Base-by-base conservation (phyloP, 2,888 invertebrate genomes). In the Willowsia nigromaculata region DNA sequence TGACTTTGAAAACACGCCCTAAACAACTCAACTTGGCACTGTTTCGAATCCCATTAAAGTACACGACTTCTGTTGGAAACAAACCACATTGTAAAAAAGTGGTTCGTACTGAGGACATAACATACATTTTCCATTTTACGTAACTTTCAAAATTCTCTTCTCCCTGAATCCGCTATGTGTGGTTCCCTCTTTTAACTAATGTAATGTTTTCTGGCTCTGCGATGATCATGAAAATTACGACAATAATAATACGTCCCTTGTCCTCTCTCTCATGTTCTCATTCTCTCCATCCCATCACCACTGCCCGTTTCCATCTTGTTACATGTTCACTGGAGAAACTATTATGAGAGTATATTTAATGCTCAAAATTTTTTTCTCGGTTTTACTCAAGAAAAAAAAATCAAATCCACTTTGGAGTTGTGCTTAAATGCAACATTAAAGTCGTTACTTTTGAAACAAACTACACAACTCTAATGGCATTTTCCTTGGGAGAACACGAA, bases 381-480 rank as follows among this genome's bases (percentile, higher is more conserved):
- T 22, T 80, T 30, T 37, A 83, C 33, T 27, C 83, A 53, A 50
- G 83, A 65, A 40, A 40, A 11, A 27, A 59, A 59, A 85, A 85
- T 85, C 59, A 85, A 85, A 85, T 27, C 56, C 76, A 76, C 78
- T 85, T 80, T 56, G n/a, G 37, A 18, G 40, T 53, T 76, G 53
- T 85, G 62, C 65, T 40, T 83, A 83, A 65, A 82, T 82, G 53
- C 85, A 56, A 85, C 85, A 62, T 85, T 59, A 76, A 78, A 85
- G 56, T 25, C 74, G 43, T 40, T 27, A 37, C 84, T 37, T 74
- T 74, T 50, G 22, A 47, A 56, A 56, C 56, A 56, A 18, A 7
- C n/a, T 43, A 71, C 37, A 40, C 68, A 0, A n/a, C 37, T 37
- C 11, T 65, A 65, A 43, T 25, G 68, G 43, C 68, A 40, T 22